phyloP scores from a whole-genome alignment of 1,140 invertebrate genomes.

The Ylistrum balloti region DNA sequence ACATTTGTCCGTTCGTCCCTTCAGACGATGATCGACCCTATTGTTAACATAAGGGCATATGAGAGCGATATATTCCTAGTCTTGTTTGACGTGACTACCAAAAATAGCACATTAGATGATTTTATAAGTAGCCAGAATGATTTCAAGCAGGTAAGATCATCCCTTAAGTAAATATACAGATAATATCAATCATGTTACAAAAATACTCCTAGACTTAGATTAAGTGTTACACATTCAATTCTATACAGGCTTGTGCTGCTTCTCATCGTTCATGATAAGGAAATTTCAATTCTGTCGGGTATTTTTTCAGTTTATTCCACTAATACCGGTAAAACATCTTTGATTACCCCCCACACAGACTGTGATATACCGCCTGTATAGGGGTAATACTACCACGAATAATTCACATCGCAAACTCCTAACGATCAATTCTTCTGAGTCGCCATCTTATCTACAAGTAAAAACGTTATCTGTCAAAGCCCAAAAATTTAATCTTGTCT shows the following conservation, averaged over 20 bases:
- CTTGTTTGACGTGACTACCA: background rate
- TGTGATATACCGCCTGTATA: background rate
- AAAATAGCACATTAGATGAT: background rate
- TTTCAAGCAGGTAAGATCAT: background rate
- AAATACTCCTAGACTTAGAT: background rate
- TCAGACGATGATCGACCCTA: background rate
- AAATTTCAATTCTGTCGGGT: background rate
- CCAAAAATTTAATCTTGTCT: too few species aligned
- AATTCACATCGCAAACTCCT: too few species aligned
- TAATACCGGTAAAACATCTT: background rate
- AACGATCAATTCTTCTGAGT: too few species aligned
- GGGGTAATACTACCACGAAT: background rate
- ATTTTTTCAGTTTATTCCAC: background rate
- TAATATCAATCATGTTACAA: slow-evolving; percentile 27
- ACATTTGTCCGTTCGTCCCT: background rate
- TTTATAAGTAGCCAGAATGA: background rate
- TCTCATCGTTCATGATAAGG: background rate
- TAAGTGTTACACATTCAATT: background rate
- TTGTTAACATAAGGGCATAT: background rate
- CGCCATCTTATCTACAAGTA: too few species aligned
- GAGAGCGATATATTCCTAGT: background rate
- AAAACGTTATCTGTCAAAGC: too few species aligned
- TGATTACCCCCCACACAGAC: background rate
- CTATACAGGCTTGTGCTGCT: background rate
- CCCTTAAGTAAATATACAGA: slow-evolving; percentile 1